phyloP scores from a whole-genome alignment of 2,888 invertebrate species.

The Dinocampus coccinellae region DNA sequence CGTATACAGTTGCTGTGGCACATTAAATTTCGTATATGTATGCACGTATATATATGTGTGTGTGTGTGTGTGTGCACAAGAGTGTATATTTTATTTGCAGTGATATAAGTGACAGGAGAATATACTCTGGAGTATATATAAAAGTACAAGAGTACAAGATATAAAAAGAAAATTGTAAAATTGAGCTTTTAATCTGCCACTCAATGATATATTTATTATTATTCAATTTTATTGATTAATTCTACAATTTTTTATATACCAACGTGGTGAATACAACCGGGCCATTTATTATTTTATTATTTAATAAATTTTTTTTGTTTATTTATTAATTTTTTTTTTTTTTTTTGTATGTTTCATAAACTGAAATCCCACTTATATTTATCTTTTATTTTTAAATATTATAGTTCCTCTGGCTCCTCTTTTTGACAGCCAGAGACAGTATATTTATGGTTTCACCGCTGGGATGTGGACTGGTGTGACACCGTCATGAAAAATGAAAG shows the following conservation, averaged over 20 bases:
- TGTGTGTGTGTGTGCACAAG: too few relatives aligned
- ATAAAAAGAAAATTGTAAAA: neutral
- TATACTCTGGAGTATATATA: neutral
- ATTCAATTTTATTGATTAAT: neutral
- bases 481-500: conserved; percentile 3
- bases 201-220: neutral
- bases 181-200: neutral
- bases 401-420: neutral
- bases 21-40: neutral
- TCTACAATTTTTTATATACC: too few relatives aligned
- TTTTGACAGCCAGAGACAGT: neutral
- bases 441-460: conserved; percentile 1
- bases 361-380: neutral
- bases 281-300: too few relatives aligned
- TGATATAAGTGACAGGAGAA: neutral
- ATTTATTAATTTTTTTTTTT: neutral
- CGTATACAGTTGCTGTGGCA: neutral
- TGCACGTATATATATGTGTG: too few relatives aligned
- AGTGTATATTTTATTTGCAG: neutral
- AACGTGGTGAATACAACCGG: too few relatives aligned
- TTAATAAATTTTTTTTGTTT: too few relatives aligned
- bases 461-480: neutral
- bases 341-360: neutral
- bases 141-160: neutral
- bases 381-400: neutral